Evolutionary conservation across 2,113 vertebrate species (phyloP), one percentile per base, ranked within the genome.

Genomic region (Trichechus manatus): DNA sequence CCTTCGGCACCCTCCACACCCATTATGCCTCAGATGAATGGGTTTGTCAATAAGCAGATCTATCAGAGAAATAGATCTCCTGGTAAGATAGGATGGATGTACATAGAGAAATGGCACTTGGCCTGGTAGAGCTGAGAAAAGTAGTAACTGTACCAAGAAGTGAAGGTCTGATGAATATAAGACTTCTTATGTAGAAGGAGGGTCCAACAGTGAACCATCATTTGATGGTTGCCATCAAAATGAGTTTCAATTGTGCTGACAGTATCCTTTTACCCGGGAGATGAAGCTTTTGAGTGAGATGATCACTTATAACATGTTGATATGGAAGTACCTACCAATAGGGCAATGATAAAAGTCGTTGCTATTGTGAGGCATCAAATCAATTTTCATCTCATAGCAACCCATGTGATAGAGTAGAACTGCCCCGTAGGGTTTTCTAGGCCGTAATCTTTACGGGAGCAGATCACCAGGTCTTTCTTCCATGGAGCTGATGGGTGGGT

Each of bases 301-400:
- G 31, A 4, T 56, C 59, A 27, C 1, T 7, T 14, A 4, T 0
- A 19, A 3, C 14, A 47, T 1, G 9, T 47, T 72, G 9, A 22
- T 44, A 27, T 31, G 23, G 81, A 93, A 31, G n/a, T n/a, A 9
- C 4, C 33, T n/a, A 9, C 5, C 33, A 9, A 13, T 17, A 44
- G 33, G 83, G 22, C 33, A 70, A 4, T n/a, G 23, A 10, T 15
- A 39, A 53, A 53, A 56, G 53, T 56, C 53, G 13, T 56, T 56
- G 53, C 39, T 39, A 39, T 56, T 47, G 47, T 47, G 47, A 47
- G 47, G 47, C 47, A 47, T 47, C 6, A 47, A 47, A 10, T 47
- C 47, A 47, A 47, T 47, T 47, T 47, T 47, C 6, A 5, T 5
- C 47, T 47, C 47, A 47, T 10, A 47, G 47, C 7, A 39, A 39